Percentiles rank a stretch among this genome's conserved stretches.
Conservation (phyloP, 2,888 invertebrate species). For the Eristalinus aeneus region DNA sequence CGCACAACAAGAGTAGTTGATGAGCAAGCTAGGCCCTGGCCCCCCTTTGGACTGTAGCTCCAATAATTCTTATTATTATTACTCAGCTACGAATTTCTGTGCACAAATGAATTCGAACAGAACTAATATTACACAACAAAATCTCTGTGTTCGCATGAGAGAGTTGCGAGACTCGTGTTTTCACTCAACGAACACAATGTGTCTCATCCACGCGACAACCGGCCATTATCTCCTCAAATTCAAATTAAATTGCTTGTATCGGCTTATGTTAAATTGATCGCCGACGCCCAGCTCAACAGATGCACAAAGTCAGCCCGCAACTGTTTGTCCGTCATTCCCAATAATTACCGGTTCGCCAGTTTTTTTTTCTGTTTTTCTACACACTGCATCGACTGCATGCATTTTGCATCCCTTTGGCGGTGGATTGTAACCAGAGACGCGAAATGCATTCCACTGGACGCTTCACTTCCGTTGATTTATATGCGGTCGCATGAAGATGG, state of each 20-base stretch:
- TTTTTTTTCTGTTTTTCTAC: neutral
- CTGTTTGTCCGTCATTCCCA: slow-evolving; percentile 9
- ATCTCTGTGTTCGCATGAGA: no score
- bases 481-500: slow-evolving; percentile 29
- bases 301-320: slow-evolving; percentile 16
- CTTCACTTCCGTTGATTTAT: slow-evolving; percentile 34
- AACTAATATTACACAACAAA: no score
- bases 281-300: neutral
- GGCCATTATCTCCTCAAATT: neutral
- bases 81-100: no score
- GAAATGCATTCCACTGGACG: slow-evolving; percentile 32
- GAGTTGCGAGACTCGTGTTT: no score
- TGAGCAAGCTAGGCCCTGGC: no score
- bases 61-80: no score
- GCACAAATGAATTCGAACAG: no score
- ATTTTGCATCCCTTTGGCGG: neutral
- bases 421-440: slow-evolving; percentile 1
- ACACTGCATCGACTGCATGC: neutral
- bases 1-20: no score
- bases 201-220: neutral
- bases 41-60: no score
- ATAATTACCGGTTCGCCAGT: neutral
- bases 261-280: slow-evolving; percentile 16
- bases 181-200: no score
- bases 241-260: neutral